These are phyloP conservation scores for Sardinella longiceps DNA, from an alignment of 2,797 vertebrate species.

Conservation along the genomic window DNA sequence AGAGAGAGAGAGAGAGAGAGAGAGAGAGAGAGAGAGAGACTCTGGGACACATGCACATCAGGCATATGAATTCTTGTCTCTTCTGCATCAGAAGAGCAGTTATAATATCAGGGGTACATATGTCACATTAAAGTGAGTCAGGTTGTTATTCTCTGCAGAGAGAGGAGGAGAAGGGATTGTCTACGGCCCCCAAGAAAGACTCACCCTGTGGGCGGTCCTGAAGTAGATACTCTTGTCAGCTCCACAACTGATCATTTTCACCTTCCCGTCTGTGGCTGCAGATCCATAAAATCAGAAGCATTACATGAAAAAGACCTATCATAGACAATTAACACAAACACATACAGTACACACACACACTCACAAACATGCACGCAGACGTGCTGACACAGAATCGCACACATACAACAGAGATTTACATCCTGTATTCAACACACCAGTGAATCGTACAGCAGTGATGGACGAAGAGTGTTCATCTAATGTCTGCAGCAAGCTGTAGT, in stretches of 20 bases:
- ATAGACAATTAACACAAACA: not conserved
- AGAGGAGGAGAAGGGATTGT: too few species aligned
- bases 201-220: constrained; percentile 79
- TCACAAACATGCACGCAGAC: not conserved
- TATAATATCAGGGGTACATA: too few species aligned
- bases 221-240: constrained; percentile 98
- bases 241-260: constrained; percentile 95
- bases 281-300: not conserved
- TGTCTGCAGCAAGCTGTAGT: constrained; percentile 90
- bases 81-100: too few species aligned
- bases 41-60: too few species aligned
- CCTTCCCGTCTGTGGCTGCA: constrained; percentile 85
- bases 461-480: constrained; percentile 95
- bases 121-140: too few species aligned
- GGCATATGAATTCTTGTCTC: too few species aligned
- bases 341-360: not conserved
- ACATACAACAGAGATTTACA: not conserved
- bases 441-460: constrained; percentile 93
- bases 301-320: not conserved
- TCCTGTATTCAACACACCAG: constrained; percentile 72
- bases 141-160: too few species aligned
- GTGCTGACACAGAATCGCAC: not conserved
- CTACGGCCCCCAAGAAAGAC: not conserved
- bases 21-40: too few species aligned
- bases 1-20: too few species aligned